phyloP scores from a whole-genome alignment of 1,140 invertebrate genomes.

The Tetramorium simillimum region DNA sequence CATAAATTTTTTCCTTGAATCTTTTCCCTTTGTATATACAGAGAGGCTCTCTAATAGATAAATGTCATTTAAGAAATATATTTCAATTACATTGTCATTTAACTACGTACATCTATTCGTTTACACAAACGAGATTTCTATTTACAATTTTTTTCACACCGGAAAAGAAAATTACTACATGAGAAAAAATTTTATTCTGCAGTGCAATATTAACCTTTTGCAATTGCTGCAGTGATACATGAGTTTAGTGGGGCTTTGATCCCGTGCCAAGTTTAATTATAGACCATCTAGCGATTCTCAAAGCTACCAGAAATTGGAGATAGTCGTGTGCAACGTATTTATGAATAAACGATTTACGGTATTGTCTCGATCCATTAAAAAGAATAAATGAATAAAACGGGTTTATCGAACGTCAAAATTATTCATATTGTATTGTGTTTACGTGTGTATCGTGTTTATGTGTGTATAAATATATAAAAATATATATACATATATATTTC shows the following conservation, averaged over 20 bases:
- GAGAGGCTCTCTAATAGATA: not conserved
- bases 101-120: not conserved
- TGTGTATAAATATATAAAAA: too few species aligned
- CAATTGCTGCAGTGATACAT: conserved; percentile 60
- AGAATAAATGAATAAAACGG: not conserved
- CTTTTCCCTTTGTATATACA: too few species aligned
- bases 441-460: not conserved
- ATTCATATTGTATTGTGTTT: not conserved
- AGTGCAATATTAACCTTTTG: conserved; percentile 30
- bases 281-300: conserved; percentile 71
- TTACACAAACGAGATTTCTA: not conserved
- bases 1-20: not conserved
- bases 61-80: not conserved
- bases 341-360: conserved; percentile 13
- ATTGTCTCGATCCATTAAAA: not conserved
- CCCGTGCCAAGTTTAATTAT: conserved; percentile 76
- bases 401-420: not conserved
- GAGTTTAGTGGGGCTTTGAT: conserved; percentile 68
- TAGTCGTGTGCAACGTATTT: conserved; percentile 52
- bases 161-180: not conserved
- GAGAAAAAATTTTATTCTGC: not conserved
- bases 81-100: too few species aligned
- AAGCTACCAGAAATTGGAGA: conserved; percentile 69
- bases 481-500: not conserved
- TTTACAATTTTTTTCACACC: conserved; percentile 16